A percentile compares a stretch with the other conserved stretches of the same genome.
phyloP scores from a whole-genome alignment of 2,888 invertebrate species.

The Rhimphoctona megacephalus region DNA sequence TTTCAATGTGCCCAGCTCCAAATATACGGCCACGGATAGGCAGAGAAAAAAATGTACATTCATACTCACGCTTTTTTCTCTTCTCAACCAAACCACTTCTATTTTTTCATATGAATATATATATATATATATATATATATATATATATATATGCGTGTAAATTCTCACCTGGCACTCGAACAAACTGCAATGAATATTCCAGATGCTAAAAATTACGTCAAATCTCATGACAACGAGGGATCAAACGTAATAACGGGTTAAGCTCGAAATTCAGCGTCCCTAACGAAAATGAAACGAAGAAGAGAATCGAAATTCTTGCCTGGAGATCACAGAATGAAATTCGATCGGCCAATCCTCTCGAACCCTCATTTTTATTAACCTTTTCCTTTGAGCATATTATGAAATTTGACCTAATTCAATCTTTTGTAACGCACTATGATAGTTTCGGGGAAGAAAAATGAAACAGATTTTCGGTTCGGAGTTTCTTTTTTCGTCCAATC shows the following conservation, averaged over 20 bases:
- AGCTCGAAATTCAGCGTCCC: background rate
- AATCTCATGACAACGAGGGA: conserved; percentile 23
- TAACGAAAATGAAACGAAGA: background rate
- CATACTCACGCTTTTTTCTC: conserved; percentile 9
- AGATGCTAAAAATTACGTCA: conserved; percentile 17
- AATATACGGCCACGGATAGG: conserved; percentile 31
- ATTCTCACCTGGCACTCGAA: conserved; percentile 51
- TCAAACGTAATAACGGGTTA: conserved; percentile 20
- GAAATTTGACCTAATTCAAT: conserved; percentile 38
- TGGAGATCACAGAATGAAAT: conserved; percentile 63
- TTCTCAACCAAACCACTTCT: background rate
- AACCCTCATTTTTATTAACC: background rate
- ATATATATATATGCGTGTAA: too few species aligned
- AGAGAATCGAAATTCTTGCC: background rate
- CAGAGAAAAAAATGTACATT: conserved; percentile 33
- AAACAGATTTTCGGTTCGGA: background rate
- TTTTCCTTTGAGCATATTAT: conserved; percentile 15
- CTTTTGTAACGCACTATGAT: background rate
- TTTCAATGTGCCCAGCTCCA: conserved; percentile 55
- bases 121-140: conserved; percentile 13
- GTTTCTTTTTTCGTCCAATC: background rate
- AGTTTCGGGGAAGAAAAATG: background rate
- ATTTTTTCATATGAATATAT: conserved; percentile 24
- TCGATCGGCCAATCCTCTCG: conserved; percentile 60
- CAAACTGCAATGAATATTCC: conserved; percentile 25